Evolutionary conservation across 2,888 invertebrate species (phyloP).

Genomic region (Lamellibrachia satsuma): DNA sequence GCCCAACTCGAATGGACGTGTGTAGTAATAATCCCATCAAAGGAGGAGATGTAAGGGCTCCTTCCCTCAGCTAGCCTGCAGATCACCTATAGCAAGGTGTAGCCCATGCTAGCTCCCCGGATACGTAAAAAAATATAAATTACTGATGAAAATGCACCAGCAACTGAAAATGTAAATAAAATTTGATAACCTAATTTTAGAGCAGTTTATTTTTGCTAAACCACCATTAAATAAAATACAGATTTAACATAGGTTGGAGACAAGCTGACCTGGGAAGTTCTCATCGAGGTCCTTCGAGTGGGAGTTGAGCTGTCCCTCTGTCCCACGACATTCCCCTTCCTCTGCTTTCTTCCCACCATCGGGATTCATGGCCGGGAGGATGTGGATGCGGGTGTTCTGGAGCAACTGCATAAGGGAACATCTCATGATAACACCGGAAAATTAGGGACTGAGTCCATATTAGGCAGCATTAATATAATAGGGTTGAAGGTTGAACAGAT

Average conservation of each 20-base stretch:
- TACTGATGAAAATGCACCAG: background rate
- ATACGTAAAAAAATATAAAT: too few species aligned
- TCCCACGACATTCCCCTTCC: slow-evolving; percentile 44
- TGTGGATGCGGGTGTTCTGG: slow-evolving; percentile 52
- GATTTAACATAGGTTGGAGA: background rate
- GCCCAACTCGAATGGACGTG: too few species aligned
- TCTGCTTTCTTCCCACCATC: slow-evolving; percentile 52
- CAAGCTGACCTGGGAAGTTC: slow-evolving; percentile 44
- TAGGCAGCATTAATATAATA: too few species aligned
- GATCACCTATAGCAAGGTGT: too few species aligned
- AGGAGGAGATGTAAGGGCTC: too few species aligned
- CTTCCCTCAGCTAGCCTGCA: too few species aligned
- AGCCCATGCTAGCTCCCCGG: too few species aligned
- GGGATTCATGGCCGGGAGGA: slow-evolving; percentile 57
- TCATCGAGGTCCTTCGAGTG: slow-evolving; percentile 51
- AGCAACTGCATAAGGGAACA: slow-evolving; percentile 48
- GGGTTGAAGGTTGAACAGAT: too few species aligned
- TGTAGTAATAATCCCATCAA: too few species aligned
- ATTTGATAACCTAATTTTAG: background rate
- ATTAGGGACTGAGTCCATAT: background rate
- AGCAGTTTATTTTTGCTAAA: background rate
- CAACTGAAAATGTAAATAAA: background rate
- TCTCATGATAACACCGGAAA: background rate
- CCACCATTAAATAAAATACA: background rate
- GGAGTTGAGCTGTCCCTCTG: slow-evolving; percentile 47